Conservation (phyloP, 2,888 invertebrate genomes). For the Oscheius onirici region DNA sequence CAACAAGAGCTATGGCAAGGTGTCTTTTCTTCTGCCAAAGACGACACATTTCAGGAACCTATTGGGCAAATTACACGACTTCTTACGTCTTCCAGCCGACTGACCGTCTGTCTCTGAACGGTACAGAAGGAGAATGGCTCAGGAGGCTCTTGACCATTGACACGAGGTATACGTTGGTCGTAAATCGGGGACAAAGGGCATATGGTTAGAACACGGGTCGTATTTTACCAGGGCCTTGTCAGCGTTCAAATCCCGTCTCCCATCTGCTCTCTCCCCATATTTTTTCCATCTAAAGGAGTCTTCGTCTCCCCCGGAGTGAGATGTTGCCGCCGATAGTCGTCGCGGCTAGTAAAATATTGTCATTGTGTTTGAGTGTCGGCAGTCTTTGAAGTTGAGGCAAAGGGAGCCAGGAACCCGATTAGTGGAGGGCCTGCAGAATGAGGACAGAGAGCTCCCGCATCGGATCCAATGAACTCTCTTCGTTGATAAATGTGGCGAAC, state of each 20-base stretch:
- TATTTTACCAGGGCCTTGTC: no score
- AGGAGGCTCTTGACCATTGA: conserved; percentile 41
- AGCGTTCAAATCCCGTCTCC: no score
- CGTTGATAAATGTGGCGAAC: conserved; percentile 6
- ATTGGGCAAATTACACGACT: conserved; percentile 63
- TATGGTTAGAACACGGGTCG: no score
- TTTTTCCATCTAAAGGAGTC: background rate
- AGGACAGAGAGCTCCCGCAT: background rate
- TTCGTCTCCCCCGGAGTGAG: background rate
- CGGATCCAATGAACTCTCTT: background rate
- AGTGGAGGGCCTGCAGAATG: no score
- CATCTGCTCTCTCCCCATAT: background rate
- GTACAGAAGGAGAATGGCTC: conserved; percentile 63
- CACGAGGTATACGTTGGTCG: background rate
- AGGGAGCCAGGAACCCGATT: background rate
- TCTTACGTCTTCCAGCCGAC: conserved; percentile 64
- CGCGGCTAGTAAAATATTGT: conserved; percentile 24
- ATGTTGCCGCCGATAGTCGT: conserved; percentile 26
- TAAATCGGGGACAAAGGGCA: no score
- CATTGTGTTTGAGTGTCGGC: conserved; percentile 27
- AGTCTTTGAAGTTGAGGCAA: conserved; percentile 8
- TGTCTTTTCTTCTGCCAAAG: background rate
- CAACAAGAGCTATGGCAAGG: conserved; percentile 55
- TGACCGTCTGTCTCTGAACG: conserved; percentile 56
- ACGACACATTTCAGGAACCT: conserved; percentile 38